phyloP scores from a whole-genome alignment of 2,888 invertebrate species.

The Steromphala cineraria region DNA sequence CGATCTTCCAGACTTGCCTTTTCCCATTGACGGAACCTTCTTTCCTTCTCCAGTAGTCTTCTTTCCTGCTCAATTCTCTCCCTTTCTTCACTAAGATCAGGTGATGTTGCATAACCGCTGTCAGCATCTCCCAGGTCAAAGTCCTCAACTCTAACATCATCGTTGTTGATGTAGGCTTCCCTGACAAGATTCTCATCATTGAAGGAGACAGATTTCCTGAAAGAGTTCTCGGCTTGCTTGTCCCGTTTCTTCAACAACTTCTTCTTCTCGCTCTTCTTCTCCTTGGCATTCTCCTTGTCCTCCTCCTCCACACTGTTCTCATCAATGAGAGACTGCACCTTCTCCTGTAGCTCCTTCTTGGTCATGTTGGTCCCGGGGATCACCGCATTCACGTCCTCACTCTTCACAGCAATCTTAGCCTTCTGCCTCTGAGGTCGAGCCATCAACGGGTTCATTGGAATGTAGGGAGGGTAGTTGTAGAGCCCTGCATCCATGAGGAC shows the following conservation, averaged over 20 bases:
- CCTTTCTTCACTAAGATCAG: conserved; percentile 22
- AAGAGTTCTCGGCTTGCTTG: conserved; percentile 60
- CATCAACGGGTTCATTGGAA: conserved; percentile 21
- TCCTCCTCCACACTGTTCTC: conserved; percentile 40
- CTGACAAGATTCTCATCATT: conserved; percentile 36
- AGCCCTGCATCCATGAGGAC: conserved; percentile 49
- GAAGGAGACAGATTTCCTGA: conserved; percentile 61
- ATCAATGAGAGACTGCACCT: conserved; percentile 61
- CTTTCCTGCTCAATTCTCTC: conserved; percentile 7
- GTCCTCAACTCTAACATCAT: conserved; percentile 1
- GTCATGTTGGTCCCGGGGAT: conserved; percentile 71
- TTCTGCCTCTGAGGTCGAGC: not conserved
- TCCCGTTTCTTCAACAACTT: conserved; percentile 54
- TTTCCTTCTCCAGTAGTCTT: not conserved
- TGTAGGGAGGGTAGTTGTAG: conserved; percentile 51
- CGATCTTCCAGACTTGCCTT: conserved; percentile 28
- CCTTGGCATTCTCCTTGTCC: conserved; percentile 51
- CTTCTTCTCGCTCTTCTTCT: conserved; percentile 45
- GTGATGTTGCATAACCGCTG: conserved; percentile 42
- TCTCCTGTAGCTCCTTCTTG: conserved; percentile 64
- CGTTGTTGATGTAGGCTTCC: not conserved
- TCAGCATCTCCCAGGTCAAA: conserved; percentile 28
- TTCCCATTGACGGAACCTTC: conserved; percentile 13
- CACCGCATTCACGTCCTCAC: conserved; percentile 44
- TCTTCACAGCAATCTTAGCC: conserved; percentile 36